Percentiles rank a stretch among this genome's conserved stretches.
Conservation (phyloP, 2,888 invertebrate genomes). For the Meiosimyza decipiens region DNA sequence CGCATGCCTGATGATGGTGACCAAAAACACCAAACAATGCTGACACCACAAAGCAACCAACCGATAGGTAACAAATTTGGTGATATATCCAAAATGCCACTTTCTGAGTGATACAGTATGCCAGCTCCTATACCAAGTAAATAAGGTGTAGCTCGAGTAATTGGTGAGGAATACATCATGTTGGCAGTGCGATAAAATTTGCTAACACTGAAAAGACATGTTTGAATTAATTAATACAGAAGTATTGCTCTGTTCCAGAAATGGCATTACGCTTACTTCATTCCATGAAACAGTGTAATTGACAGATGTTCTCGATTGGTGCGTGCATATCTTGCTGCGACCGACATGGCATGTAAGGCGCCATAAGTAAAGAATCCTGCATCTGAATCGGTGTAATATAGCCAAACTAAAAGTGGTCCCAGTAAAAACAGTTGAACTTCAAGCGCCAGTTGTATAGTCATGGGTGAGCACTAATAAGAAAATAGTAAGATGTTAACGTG, state of each 20-base stretch:
- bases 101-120: conserved; percentile 64
- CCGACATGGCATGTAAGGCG: conserved; percentile 71
- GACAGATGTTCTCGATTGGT: conserved; percentile 74
- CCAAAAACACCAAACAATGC: conserved; percentile 70
- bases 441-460: conserved; percentile 79
- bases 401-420: conserved; percentile 75
- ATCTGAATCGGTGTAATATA: conserved; percentile 70
- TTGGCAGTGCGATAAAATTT: conserved; percentile 78
- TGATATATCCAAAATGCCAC: conserved; percentile 63
- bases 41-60: conserved; percentile 55
- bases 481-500: background rate
- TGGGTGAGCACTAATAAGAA: conserved; percentile 76
- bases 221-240: conserved; percentile 6
- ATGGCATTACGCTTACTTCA: conserved; percentile 69
- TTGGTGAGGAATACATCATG: conserved; percentile 72
- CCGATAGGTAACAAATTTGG: conserved; percentile 63
- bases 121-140: conserved; percentile 75
- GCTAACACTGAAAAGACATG: conserved; percentile 69
- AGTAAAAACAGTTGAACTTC: conserved; percentile 79
- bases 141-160: conserved; percentile 76
- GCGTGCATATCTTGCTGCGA: conserved; percentile 73
- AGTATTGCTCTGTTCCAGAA: background rate
- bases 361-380: conserved; percentile 71
- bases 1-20: conserved; percentile 72
- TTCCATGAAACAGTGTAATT: conserved; percentile 75